A percentile compares a stretch with the other conserved stretches of the same genome.
Conservation (phyloP, 2,888 invertebrate species). For the Tachina lurida region DNA sequence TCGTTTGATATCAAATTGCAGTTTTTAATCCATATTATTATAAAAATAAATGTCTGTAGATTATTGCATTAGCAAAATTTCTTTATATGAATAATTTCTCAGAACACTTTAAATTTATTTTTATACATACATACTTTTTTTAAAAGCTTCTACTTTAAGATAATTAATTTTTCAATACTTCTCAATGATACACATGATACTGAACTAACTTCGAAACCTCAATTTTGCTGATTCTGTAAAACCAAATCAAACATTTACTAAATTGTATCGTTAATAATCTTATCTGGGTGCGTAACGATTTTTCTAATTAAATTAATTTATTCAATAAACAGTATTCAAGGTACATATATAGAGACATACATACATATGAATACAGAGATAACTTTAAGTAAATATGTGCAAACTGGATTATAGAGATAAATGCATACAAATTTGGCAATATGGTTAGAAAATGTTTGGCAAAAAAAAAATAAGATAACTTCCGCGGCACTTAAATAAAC, state of each 20-base stretch:
- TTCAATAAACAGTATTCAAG: not conserved
- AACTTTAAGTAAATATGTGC: slow-evolving; percentile 21
- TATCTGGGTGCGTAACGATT: slow-evolving; percentile 29
- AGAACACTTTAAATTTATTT: not conserved
- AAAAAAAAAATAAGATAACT: not conserved
- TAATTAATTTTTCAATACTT: slow-evolving; percentile 1
- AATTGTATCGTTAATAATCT: slow-evolving; percentile 37
- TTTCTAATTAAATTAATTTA: slow-evolving; percentile 38
- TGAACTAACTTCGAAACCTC: slow-evolving; percentile 6
- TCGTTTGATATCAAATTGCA: too few species aligned
- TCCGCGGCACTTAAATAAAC: not conserved
- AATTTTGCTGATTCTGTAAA: slow-evolving; percentile 8
- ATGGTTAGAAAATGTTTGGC: slow-evolving; percentile 4
- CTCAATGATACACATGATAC: not conserved
- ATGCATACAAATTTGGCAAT: not conserved
- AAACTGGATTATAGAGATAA: slow-evolving; percentile 37
- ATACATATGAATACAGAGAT: not conserved
- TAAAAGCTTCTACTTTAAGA: not conserved
- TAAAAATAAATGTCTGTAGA: too few species aligned
- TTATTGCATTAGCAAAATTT: not conserved
- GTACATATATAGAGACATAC: not conserved
- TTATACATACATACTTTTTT: slow-evolving; percentile 8
- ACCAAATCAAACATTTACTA: not conserved
- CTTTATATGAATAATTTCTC: not conserved
- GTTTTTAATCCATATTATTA: too few species aligned